These are phyloP conservation scores for Drosophila neocordata DNA, from an alignment of 1,140 invertebrate species.

Conservation along the genomic window DNA sequence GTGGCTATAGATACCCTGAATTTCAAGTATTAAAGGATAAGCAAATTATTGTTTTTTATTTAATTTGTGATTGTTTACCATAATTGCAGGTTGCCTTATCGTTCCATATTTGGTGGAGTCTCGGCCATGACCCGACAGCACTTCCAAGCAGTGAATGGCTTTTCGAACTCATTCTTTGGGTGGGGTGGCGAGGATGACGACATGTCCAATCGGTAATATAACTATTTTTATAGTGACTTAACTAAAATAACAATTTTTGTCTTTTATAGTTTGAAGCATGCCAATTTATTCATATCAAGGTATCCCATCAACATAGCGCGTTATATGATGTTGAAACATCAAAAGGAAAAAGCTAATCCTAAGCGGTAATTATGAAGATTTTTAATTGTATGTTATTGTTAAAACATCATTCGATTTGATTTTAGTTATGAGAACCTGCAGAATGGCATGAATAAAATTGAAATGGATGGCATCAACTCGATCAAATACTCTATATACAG, in stretches of 20 bases:
- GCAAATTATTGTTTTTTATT: not conserved
- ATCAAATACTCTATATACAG: conserved; percentile 91
- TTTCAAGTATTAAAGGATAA: conserved; percentile 87
- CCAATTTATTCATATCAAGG: conserved; percentile 91
- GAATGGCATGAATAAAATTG: conserved; percentile 91
- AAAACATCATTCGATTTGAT: conserved; percentile 10
- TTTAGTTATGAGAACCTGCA: conserved; percentile 92
- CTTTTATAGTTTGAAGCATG: conserved; percentile 86
- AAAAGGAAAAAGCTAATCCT: conserved; percentile 94
- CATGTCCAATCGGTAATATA: conserved; percentile 88
- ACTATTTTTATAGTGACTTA: not conserved
- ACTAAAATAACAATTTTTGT: not conserved
- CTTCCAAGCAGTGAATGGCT: conserved; percentile 93
- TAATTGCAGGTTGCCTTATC: conserved; percentile 90
- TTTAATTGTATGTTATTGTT: not conserved
- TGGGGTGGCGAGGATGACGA: conserved; percentile 98
- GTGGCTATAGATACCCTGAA: conserved; percentile 95
- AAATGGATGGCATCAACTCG: conserved; percentile 93
- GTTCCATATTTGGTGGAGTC: conserved; percentile 94
- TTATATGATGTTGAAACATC: conserved; percentile 95
- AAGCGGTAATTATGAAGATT: conserved; percentile 86
- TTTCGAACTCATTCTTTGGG: conserved; percentile 96
- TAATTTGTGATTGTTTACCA: not conserved
- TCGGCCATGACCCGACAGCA: conserved; percentile 92
- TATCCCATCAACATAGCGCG: conserved; percentile 94